Conservation (phyloP, 2,888 invertebrate species). For the Osmoderma eremita region DNA sequence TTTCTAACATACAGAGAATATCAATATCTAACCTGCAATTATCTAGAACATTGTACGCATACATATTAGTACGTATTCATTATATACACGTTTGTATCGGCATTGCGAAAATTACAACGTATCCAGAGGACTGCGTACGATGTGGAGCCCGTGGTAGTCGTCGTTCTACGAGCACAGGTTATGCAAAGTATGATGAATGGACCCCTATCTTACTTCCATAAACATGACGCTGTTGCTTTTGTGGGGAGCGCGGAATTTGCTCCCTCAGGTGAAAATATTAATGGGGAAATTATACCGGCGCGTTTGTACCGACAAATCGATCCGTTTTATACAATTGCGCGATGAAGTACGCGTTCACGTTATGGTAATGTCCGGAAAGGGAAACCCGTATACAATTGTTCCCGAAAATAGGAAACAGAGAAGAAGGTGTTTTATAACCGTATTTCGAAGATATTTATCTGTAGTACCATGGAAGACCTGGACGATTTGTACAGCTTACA, state of each 20-base stretch:
- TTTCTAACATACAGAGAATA: too few species aligned
- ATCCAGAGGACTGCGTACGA: conserved; percentile 2
- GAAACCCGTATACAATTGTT: not conserved
- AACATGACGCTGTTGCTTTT: conserved; percentile 39
- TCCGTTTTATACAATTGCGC: conserved; percentile 15
- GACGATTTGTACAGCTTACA: too few species aligned
- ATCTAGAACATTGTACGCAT: too few species aligned
- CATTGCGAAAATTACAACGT: conserved; percentile 33
- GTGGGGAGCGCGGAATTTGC: conserved; percentile 22
- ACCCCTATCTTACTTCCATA: conserved; percentile 33
- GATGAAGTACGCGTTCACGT: not conserved
- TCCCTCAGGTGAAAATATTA: conserved; percentile 35
- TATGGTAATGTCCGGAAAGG: conserved; percentile 16
- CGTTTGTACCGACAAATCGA: conserved; percentile 7
- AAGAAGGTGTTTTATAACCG: too few species aligned
- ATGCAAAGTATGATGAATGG: conserved; percentile 36
- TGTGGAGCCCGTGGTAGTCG: too few species aligned
- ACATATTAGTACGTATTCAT: too few species aligned
- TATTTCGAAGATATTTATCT: too few species aligned
- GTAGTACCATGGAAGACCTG: too few species aligned
- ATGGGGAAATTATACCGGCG: conserved; percentile 16
- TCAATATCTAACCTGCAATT: too few species aligned
- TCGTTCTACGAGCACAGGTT: too few species aligned
- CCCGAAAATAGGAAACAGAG: not conserved
- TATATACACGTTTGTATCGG: conserved; percentile 2